Evolutionary conservation across 92 coral and sea anemone genomes (phyloP), one percentile per base, ranked within the genome.

Genomic region (Siderastrea siderea): DNA sequence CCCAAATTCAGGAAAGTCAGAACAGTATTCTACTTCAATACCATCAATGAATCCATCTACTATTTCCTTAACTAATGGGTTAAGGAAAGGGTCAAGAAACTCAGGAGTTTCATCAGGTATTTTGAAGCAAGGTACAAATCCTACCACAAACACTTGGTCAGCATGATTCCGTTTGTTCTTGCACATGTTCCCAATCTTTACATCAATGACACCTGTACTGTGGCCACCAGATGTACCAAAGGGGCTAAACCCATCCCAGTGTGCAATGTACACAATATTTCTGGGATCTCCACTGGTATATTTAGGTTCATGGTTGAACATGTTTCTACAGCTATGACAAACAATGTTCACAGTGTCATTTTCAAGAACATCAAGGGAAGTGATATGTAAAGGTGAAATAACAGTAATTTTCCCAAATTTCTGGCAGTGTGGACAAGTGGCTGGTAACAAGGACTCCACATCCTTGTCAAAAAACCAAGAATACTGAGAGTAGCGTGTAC

Each of bases 171-270:
- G 64, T 78, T 91, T 87, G 84, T 57, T 78, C 54, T 82, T 84
- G 61, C 70, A 83, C 81, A 81, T 81, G 63, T 89, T 89, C 19
- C 80, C 88, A 3, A 89, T 89, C 43, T 89, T 89, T 46, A 89
- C 90, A 84, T 92, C 94, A 64, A 92, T 82, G 7, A 88, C 92
- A 14, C 94, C 92, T 47, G 89, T 87, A 70, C 92, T 92, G 48
- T 88, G 92, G 71, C 94, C 92, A 55, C 92, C 94, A 67, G 89
- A 68, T 71, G 94, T 88, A 44, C 85, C 92, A 59, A 88, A 92
- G 71, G 94, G 92, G 64, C 86, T 92, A 63, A 92, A 92, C 1
- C 94, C 94, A 92, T 92, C 94, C 94, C 92, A 88, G 92, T 92
- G 92, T 15, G 92, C 94, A 78, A 92, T 92, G 68, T 88, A 92